Conservation (phyloP, 2,888 invertebrate genomes). For the Stegophylla sp. region DNA sequence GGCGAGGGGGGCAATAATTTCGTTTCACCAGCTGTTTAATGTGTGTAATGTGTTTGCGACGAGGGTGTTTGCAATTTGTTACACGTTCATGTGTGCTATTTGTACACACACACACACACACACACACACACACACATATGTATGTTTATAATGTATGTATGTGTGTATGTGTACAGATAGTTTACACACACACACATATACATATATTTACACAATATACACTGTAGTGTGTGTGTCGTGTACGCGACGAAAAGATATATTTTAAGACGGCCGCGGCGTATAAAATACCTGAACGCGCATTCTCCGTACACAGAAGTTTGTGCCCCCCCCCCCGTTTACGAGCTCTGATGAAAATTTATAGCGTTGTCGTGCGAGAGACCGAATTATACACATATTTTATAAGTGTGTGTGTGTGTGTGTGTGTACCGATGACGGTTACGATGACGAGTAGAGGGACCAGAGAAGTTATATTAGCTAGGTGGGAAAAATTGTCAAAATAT, state of each 20-base stretch:
- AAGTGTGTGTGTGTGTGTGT: too few relatives aligned
- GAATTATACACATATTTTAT: too few relatives aligned
- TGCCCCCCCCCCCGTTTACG: not conserved
- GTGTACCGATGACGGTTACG: too few relatives aligned
- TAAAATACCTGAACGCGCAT: slow-evolving; percentile 28
- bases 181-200: not conserved
- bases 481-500: too few relatives aligned
- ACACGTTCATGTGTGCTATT: slow-evolving; percentile 2
- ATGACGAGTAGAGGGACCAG: too few relatives aligned
- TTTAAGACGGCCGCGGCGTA: slow-evolving; percentile 23
- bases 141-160: not conserved
- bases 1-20: slow-evolving; percentile 56
- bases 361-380: slow-evolving; percentile 8
- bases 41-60: slow-evolving; percentile 46
- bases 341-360: slow-evolving; percentile 10
- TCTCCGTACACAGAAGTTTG: too few relatives aligned
- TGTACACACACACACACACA: not conserved
- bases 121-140: not conserved
- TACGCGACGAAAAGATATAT: slow-evolving; percentile 36
- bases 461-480: too few relatives aligned
- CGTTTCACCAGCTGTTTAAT: slow-evolving; percentile 58
- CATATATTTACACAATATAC: not conserved
- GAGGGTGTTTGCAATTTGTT: slow-evolving; percentile 56
- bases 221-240: not conserved
- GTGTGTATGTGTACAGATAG: not conserved